Conservation (phyloP, 2,888 invertebrate species). For the Abscondita cerata region DNA sequence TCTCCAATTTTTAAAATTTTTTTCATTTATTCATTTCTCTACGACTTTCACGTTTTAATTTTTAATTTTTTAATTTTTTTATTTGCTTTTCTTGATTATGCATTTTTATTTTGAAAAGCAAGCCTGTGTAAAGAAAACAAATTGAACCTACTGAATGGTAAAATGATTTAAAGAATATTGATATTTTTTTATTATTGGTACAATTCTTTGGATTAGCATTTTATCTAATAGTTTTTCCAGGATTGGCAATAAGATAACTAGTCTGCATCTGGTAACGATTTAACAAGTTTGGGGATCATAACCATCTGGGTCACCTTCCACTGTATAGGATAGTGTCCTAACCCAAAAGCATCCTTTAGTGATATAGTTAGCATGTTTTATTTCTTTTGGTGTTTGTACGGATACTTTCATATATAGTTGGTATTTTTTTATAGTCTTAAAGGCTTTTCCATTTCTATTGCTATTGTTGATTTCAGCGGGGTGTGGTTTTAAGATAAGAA, state of each 20-base stretch:
- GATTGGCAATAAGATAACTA: not conserved
- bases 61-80: too few relatives aligned
- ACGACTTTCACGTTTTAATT: too few relatives aligned
- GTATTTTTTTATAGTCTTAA: constrained; percentile 1
- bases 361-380: not conserved
- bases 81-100: too few relatives aligned
- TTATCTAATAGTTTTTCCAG: not conserved
- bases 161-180: too few relatives aligned
- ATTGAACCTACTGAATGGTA: too few relatives aligned
- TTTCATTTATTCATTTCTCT: too few relatives aligned
- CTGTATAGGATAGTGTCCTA: not conserved
- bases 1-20: too few relatives aligned
- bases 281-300: not conserved
- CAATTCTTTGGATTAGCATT: not conserved
- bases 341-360: not conserved
- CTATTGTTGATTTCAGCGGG: not conserved
- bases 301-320: not conserved
- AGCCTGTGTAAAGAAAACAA: too few relatives aligned
- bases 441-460: constrained; percentile 10
- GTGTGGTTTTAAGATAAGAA: constrained; percentile 7
- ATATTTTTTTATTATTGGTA: not conserved
- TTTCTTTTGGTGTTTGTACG: constrained; percentile 5
- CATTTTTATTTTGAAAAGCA: too few relatives aligned
- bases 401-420: not conserved
- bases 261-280: not conserved